Base-by-base conservation (phyloP, 2,113 vertebrate species). In the Hippocampus comes region DNA sequence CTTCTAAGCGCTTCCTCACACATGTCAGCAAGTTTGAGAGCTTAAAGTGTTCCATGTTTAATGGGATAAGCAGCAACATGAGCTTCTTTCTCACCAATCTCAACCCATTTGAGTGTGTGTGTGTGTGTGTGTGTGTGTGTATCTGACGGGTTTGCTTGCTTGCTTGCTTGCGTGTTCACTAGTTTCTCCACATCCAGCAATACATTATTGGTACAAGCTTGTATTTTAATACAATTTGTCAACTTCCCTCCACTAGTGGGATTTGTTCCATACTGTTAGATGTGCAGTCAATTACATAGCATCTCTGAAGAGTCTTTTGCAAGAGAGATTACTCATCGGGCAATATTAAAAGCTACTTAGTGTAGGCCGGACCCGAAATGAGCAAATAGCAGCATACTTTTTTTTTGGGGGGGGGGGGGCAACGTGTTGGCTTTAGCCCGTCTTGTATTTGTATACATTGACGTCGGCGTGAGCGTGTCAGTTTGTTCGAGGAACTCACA, bases 181-280 rank as follows among this genome's bases (percentile, higher is more conserved):
- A n/a, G n/a, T n/a, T n/a, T n/a, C n/a, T n/a, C n/a, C n/a, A n/a
- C n/a, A n/a, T n/a, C n/a, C n/a, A n/a, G n/a, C n/a, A n/a, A n/a
- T n/a, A n/a, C n/a, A n/a, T n/a, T n/a, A n/a, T n/a, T n/a, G n/a
- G n/a, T n/a, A n/a, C n/a, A n/a, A n/a, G n/a, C n/a, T n/a, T n/a
- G n/a, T n/a, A n/a, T n/a, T n/a, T 30, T 91, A 92, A 92, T 92
- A 92, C 91, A 94, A 93, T 94, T 93, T 92, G 91, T 90, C 86
- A 89, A 90, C 89, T 92, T 46, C 88, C 91, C 88, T 91, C 83
- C 83, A 90, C 92, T 89, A 89, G 89, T 91, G 90, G 92, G 92
- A 94, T 94, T 94, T 93, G 92, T 94, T 94, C 93, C 92, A 91
- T 94, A 92, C 92, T 92, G 91, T 94, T 94, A 93, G 91, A 94